Evolutionary conservation across 1,140 invertebrate genomes (phyloP).

Genomic region (Acromyrmex heyeri): DNA sequence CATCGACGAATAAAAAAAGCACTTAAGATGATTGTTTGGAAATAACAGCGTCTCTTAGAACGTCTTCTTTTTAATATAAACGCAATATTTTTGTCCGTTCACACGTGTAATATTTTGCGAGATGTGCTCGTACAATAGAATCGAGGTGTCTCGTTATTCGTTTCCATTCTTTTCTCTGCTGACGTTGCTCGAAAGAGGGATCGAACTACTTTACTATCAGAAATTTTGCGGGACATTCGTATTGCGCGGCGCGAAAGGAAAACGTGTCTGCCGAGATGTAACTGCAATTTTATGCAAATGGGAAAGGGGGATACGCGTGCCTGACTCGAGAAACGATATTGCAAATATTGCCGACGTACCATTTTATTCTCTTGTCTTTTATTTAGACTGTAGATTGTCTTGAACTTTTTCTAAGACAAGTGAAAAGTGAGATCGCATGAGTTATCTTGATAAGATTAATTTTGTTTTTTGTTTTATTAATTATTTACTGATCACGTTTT

Average conservation of each 20-base stretch:
- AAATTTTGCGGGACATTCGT: slow-evolving; percentile 55
- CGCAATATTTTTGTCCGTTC: slow-evolving; percentile 39
- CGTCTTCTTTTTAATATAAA: background rate
- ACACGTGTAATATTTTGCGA: slow-evolving; percentile 40
- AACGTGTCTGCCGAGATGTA: slow-evolving; percentile 62
- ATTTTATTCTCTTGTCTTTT: slow-evolving; percentile 53
- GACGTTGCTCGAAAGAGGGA: slow-evolving; percentile 43
- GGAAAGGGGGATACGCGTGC: slow-evolving; percentile 41
- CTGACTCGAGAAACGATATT: slow-evolving; percentile 54
- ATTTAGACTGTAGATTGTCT: slow-evolving; percentile 26
- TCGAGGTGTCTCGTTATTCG: slow-evolving; percentile 57
- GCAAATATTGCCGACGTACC: slow-evolving; percentile 60
- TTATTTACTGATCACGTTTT: background rate
- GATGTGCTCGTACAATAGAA: slow-evolving; percentile 38
- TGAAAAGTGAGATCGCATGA: slow-evolving; percentile 13
- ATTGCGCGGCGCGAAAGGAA: slow-evolving; percentile 52
- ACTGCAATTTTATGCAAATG: slow-evolving; percentile 65
- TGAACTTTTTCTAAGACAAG: slow-evolving; percentile 9
- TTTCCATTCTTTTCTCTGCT: slow-evolving; percentile 46
- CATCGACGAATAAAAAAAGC: background rate
- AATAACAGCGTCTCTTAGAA: background rate
- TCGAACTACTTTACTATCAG: slow-evolving; percentile 62
- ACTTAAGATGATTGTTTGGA: background rate
- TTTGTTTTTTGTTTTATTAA: slow-evolving; percentile 15
- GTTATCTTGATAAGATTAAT: background rate